Evolutionary conservation across 2,797 vertebrate species (phyloP), one percentile per base, ranked within the genome.

Genomic region (Perodicticus potto): DNA sequence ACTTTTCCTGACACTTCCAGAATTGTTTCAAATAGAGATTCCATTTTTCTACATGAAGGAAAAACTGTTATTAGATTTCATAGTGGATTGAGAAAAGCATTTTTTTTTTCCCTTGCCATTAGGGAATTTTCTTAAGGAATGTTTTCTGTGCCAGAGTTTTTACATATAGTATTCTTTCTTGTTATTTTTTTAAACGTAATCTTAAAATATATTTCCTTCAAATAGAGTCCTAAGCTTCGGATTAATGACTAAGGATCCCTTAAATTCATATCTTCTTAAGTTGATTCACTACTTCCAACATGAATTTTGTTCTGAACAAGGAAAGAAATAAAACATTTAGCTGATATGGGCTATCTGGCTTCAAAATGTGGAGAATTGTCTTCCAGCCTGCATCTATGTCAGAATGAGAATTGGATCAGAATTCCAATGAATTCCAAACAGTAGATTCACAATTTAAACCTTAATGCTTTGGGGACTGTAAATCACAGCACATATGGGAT

Each of bases 401-500:
- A 2, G 40, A 59, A 23, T 93, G 78, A 93, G 53, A 87, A 91
- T 10, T 85, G 32, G 86, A 80, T 96, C 93, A 95, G 96, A 97
- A 97, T 98, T 70, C 94, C 95, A 95, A 95, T 91, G 92, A 97
- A 97, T 97, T 82, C 29, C 72, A 94, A 87, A 85, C 69, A 95
- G 91, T n/a, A 63, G 9, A 94, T 98, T 11, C 57, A 72, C 73
- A 92, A n/a, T 89, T 97, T 93, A 95, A 97, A 88, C 78, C 70
- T 97, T 91, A 94, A 95, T 96, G 86, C 67, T 96, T 81, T 80
- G 92, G 55, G 67, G 61, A 70, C 61, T 96, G 55, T 93, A 93
- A 96, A 81, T 92, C 97, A 69, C 89, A 85, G 49, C 80, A 82
- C 1, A 1, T 93, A 78, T 88, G 80, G 94, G 82, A 76, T 72